Base-by-base conservation (phyloP, 1,140 invertebrate species). In the Aphis gossypii region DNA sequence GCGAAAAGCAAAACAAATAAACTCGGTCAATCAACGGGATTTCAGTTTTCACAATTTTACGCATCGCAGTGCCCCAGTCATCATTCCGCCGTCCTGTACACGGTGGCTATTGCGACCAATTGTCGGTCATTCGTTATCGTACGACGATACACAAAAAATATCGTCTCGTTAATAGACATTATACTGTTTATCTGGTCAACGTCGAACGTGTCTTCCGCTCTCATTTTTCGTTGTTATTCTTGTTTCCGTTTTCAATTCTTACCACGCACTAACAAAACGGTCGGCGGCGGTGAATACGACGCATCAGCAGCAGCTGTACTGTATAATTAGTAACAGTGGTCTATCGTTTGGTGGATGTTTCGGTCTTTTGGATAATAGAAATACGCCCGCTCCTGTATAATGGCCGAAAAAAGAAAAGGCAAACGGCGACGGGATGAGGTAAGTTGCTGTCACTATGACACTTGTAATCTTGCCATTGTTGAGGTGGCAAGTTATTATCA, bases 361-460 rank as follows among this genome's bases (percentile, higher is more conserved):
- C 21, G 14, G 18, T 76, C 46, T 92, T 35, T 14, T 60, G 9
- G n/a, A 7, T 86, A 30, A n/a, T 11, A 46, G 38, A 84, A 14
- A 48, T 91, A 76, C 5, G 6, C 46, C 44, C n/a, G 35, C 9
- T 23, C n/a, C 30, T 54, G n/a, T 35, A 84, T 8, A 86, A 97
- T 97, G 97, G 97, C 97, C 95, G 97, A 97, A 94, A 97, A 95
- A 96, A 96, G 95, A 97, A 97, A 96, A 96, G 96, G 94, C 96
- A 94, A 94, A 93, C 93, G 94, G n/a, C 94, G 94, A 93, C 94
- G 94, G 92, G 94, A 94, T n/a, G 97, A 97, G 95, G 97, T 97
- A 96, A 96, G 96, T 95, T 94, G 94, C 93, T 25, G 11, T 25
- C 41, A 5, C 41, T 9, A 25, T 30, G 30, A 25, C 84, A 18